Conservation (phyloP, 1,140 invertebrate species). For the Teleogryllus occipitalis region DNA sequence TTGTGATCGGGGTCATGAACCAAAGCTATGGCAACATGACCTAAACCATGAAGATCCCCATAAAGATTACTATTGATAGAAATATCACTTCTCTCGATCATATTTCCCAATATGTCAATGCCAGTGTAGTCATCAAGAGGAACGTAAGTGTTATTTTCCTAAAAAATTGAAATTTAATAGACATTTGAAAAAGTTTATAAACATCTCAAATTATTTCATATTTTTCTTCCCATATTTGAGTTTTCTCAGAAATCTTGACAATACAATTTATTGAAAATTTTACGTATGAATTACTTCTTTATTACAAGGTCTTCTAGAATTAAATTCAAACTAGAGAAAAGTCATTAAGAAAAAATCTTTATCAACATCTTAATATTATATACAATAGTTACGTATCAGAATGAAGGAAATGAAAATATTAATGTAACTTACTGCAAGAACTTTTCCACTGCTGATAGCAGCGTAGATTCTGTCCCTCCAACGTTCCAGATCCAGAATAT, state of each 20-base stretch:
- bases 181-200: no score
- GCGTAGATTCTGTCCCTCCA: slow-evolving; percentile 36
- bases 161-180: neutral
- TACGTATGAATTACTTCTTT: no score
- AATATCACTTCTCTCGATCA: slow-evolving; percentile 37
- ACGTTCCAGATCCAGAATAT: slow-evolving; percentile 31
- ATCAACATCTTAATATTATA: no score
- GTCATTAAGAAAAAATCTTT: no score
- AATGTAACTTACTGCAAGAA: neutral
- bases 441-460: slow-evolving; percentile 34
- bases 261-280: no score
- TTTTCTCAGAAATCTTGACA: no score
- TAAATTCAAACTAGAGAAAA: no score
- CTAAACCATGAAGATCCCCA: slow-evolving; percentile 50
- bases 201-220: no score
- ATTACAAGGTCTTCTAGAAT: no score
- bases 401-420: no score
- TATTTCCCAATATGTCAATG: slow-evolving; percentile 42
- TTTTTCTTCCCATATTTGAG: no score
- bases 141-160: neutral
- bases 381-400: no score
- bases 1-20: slow-evolving; percentile 46
- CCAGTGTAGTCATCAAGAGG: slow-evolving; percentile 26
- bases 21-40: slow-evolving; percentile 46
- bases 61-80: slow-evolving; percentile 41